Base-by-base conservation (phyloP, 1,140 invertebrate species). In the Ips typographus region DNA sequence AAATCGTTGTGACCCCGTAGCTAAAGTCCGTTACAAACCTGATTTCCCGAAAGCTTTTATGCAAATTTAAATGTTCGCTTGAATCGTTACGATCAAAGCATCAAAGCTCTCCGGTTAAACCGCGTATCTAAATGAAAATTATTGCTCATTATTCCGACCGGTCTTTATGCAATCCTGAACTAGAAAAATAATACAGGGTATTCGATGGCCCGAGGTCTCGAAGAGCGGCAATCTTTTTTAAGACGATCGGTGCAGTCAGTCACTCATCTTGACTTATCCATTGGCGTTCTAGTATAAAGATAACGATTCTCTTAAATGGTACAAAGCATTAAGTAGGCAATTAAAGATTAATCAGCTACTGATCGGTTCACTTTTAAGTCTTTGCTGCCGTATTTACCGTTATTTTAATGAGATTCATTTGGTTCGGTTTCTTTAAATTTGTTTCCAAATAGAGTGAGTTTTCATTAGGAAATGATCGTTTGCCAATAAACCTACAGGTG, bases 201-300 rank as follows among this genome's bases (percentile, higher is more conserved):
- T 40, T 63, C 44, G 49, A 63, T 63, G 42, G 61, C 61, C 47
- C 2, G 36, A 51, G 61, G 61, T 49, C 6, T 40, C 44, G 40
- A 65, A 65, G 52, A 57, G 63, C 51, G 63, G 53, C 63, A 39
- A 57, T 57, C 63, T 65, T 65, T 65, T 56, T 56, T 44, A 57
- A 38, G 64, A 68, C 38, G 56, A 52, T 43, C 47, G 43, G 41
- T 60, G 4, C 61, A 57, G 63, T 56, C 52, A 63, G 41, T 56
- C 63, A 65, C n/a, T 56, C 49, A 56, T 56, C 40, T 43, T 37
- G n/a, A 22, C 61, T 53, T 56, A 37, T n/a, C 63, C 63, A 65
- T 65, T 65, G 63, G 63, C 63, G 63, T 65, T 57, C 63, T 65
- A 43, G 37, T 56, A 56, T 52, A 63, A 8, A 43, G 44, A 49